Conservation (phyloP, 2,113 vertebrate genomes). For the Tupaia tana region DNA sequence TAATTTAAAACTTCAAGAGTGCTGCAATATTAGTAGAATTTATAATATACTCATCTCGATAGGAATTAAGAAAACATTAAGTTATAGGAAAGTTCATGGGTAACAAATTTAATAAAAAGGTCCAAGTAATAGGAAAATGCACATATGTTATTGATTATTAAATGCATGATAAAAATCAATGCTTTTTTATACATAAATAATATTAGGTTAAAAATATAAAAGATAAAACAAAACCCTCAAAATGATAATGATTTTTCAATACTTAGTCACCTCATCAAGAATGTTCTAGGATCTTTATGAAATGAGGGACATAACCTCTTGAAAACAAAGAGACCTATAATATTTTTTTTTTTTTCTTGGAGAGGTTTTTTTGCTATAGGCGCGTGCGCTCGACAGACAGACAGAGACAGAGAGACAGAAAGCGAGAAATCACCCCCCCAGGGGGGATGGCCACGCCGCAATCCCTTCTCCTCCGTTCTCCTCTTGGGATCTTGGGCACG, state of each 20-base stretch:
- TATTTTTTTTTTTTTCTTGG: neutral
- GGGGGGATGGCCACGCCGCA: too few species aligned
- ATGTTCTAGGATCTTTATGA: neutral
- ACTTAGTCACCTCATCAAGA: neutral
- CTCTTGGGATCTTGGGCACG: too few species aligned
- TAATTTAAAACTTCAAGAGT: constrained; percentile 40
- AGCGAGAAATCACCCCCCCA: too few species aligned
- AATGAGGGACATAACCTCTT: neutral
- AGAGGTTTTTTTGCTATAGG: too few species aligned
- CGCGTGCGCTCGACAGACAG: too few species aligned
- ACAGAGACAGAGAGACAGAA: too few species aligned
- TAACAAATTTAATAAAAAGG: neutral
- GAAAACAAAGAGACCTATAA: neutral
- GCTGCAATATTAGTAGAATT: neutral
- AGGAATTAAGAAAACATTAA: constrained; percentile 1
- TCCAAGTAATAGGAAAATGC: neutral
- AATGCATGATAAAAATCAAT: neutral
- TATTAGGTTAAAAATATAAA: neutral
- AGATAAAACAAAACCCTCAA: neutral
- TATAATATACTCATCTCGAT: neutral
- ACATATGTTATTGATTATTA: neutral
- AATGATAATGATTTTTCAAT: constrained; percentile 1
- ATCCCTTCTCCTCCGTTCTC: too few species aligned
- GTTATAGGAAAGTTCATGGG: neutral
- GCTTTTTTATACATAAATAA: neutral